A percentile compares a stretch with the other conserved stretches of the same genome.
phyloP scores from a whole-genome alignment of 2,888 invertebrate species.

The Eucriotettix oculatus region DNA sequence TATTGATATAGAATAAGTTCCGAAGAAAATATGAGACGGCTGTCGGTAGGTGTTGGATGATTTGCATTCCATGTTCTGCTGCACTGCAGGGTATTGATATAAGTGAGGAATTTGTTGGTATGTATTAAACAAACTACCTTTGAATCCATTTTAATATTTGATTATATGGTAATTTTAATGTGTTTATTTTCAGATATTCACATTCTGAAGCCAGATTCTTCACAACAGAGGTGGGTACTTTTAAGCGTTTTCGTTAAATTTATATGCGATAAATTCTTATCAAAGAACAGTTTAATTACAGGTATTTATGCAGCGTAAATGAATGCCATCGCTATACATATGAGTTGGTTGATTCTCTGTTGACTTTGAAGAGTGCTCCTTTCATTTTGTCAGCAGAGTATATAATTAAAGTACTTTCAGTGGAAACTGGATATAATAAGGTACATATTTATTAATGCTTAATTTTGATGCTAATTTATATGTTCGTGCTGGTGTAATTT shows the following conservation, averaged over 20 bases:
- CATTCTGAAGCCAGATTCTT: neutral
- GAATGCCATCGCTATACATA: neutral
- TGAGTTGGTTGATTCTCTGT: neutral
- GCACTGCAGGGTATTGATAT: constrained; percentile 9
- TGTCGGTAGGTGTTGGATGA: constrained; percentile 7
- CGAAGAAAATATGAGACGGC: constrained; percentile 9
- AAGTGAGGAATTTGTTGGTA: constrained; percentile 9
- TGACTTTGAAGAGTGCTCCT: neutral
- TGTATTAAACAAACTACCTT: neutral
- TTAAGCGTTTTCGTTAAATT: neutral
- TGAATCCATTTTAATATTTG: neutral
- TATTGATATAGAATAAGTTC: constrained; percentile 6
- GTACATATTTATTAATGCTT: neutral
- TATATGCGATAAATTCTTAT: neutral
- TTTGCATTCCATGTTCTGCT: constrained; percentile 6
- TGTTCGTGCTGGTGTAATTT: too few species aligned
- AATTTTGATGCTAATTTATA: too few species aligned
- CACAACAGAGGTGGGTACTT: neutral
- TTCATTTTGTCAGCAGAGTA: neutral
- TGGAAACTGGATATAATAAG: neutral
- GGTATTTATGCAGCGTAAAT: neutral
- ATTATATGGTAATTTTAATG: neutral
- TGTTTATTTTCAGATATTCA: neutral
- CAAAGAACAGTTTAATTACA: neutral
- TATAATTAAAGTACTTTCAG: neutral